Conservation (phyloP, 2,113 vertebrate genomes). For the Prionailurus viverrinus region DNA sequence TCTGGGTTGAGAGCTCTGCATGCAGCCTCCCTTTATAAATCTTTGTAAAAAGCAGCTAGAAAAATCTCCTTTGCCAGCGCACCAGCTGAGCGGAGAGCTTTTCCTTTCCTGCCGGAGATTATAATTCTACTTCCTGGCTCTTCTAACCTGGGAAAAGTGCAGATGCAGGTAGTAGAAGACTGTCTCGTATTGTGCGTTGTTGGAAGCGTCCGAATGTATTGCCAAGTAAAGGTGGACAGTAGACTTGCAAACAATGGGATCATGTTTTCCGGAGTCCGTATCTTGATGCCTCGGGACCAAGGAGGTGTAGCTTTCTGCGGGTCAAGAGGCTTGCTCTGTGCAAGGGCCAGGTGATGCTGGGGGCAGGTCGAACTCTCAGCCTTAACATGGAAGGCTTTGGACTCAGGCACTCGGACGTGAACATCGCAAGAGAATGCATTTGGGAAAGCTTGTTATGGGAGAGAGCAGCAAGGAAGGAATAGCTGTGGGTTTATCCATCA, state of each 20-base stretch:
- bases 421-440: fast-evolving
- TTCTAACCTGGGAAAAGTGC: background rate
- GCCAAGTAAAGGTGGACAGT: background rate
- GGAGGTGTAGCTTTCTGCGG: background rate
- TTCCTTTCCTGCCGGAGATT: background rate
- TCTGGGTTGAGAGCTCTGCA: background rate
- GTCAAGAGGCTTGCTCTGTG: background rate
- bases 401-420: background rate
- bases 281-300: background rate
- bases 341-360: fast-evolving
- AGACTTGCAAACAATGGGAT: no score
- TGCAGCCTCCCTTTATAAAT: background rate
- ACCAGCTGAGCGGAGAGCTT: background rate
- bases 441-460: background rate
- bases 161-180: background rate
- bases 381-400: fast-evolving
- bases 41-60: background rate
- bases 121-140: background rate
- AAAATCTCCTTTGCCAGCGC: background rate
- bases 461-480: background rate
- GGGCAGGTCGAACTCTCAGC: background rate
- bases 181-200: background rate
- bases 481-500: background rate
- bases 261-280: fast-evolving
- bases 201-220: background rate